Percentiles rank a stretch among this genome's conserved stretches.
Evolutionary conservation across 2,888 invertebrate genomes (phyloP).

Genomic region (Saturnia japonica): DNA sequence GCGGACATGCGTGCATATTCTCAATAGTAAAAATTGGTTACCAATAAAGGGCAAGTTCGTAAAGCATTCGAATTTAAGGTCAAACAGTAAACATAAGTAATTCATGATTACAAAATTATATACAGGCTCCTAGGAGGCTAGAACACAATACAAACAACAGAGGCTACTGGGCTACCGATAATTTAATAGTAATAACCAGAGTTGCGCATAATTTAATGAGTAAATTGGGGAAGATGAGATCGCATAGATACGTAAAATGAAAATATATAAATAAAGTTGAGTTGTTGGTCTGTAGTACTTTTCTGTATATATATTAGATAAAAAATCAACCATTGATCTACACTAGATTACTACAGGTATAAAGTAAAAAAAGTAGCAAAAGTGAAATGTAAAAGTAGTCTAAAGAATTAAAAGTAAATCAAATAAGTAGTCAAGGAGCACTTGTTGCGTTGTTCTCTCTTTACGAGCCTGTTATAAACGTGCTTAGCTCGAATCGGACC

Average conservation of each 20-base stretch:
- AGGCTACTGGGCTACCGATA: no score
- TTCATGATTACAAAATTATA: neutral
- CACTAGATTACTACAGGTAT: neutral
- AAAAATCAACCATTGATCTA: neutral
- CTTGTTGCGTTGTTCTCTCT: neutral
- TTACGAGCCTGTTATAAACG: neutral
- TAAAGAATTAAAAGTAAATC: neutral
- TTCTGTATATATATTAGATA: neutral
- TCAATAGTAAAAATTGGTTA: neutral
- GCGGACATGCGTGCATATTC: neutral
- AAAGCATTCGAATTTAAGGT: neutral
- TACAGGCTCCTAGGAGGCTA: neutral
- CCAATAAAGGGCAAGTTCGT: neutral
- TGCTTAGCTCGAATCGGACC: slow-evolving; percentile 48
- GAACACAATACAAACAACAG: no score
- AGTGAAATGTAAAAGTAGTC: neutral
- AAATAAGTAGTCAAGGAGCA: neutral
- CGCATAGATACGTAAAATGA: neutral
- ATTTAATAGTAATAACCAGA: no score
- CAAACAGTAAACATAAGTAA: neutral
- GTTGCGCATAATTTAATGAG: no score
- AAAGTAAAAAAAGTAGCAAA: neutral
- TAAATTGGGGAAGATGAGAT: neutral
- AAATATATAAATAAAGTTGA: neutral
- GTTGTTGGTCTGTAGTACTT: neutral